Conservation (phyloP, 2,888 invertebrate genomes). For the Metallyticus violacea region DNA sequence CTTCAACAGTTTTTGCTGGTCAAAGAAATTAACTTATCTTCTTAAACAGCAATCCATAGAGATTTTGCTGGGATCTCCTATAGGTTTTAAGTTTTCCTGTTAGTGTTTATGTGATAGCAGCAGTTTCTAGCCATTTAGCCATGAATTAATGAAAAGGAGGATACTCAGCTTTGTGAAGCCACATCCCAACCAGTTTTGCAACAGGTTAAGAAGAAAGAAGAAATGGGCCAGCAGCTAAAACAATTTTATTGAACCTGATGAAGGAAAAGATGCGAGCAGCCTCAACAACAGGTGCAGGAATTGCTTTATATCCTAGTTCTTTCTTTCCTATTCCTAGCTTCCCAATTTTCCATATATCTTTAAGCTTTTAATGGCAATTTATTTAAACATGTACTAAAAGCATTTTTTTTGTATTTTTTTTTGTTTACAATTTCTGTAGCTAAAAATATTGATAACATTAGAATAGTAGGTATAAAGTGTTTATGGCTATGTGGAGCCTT, state of each 20-base stretch:
- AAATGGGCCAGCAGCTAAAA: background rate
- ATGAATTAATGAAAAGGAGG: background rate
- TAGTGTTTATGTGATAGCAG: background rate
- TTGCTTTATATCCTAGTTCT: background rate
- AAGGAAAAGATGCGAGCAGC: background rate
- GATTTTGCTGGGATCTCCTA: background rate
- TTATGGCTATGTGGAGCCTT: background rate
- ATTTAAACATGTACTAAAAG: background rate
- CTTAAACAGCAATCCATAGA: background rate
- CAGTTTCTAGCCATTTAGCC: background rate
- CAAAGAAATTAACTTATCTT: background rate
- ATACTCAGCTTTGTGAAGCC: too few species aligned
- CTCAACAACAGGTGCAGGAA: background rate
- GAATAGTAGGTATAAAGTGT: background rate
- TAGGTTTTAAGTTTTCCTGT: background rate
- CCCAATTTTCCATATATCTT: background rate
- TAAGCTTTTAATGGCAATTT: background rate
- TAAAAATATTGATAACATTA: background rate
- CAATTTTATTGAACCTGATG: background rate
- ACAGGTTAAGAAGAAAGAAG: background rate
- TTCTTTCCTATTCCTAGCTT: background rate
- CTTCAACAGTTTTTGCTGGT: background rate
- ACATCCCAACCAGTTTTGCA: too few species aligned
- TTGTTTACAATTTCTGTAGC: background rate
- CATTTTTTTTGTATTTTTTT: background rate